These are phyloP conservation scores for Tachina grossa DNA, from an alignment of 2,888 invertebrate species.

Conservation along the genomic window DNA sequence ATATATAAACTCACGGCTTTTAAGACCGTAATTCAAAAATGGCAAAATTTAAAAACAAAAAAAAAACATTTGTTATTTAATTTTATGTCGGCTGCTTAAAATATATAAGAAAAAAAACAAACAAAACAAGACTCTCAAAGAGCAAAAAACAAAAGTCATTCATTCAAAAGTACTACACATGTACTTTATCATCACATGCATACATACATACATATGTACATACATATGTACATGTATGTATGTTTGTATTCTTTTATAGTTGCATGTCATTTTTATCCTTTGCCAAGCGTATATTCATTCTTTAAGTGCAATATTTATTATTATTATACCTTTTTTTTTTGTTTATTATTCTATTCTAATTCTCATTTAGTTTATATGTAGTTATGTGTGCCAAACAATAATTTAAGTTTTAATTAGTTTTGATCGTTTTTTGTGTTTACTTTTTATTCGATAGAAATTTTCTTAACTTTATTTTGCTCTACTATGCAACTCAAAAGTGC, in stretches of 20 bases:
- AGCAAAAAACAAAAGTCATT: conserved; percentile 58
- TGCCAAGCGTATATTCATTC: conserved; percentile 22
- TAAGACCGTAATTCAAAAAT: conserved; percentile 38
- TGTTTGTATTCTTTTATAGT: background rate
- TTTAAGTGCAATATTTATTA: conserved; percentile 60
- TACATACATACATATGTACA: background rate
- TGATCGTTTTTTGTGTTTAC: background rate
- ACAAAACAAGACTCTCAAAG: conserved; percentile 61
- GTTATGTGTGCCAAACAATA: conserved; percentile 68
- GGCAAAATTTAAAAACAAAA: conserved; percentile 49
- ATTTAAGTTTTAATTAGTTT: conserved; percentile 52
- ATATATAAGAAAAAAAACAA: background rate
- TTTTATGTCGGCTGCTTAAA: conserved; percentile 68
- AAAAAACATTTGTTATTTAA: conserved; percentile 64
- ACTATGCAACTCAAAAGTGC: conserved; percentile 47
- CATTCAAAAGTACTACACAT: conserved; percentile 24
- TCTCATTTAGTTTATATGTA: conserved; percentile 41
- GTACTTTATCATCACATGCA: background rate
- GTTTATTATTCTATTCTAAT: conserved; percentile 10
- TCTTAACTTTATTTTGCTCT: background rate
- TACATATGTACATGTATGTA: background rate
- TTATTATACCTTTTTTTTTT: background rate
- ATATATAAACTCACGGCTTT: conserved; percentile 13
- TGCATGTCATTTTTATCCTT: conserved; percentile 15
- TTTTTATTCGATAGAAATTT: conserved; percentile 10